Conservation (phyloP, 2,113 vertebrate genomes). For the Leptosomus discolor region DNA sequence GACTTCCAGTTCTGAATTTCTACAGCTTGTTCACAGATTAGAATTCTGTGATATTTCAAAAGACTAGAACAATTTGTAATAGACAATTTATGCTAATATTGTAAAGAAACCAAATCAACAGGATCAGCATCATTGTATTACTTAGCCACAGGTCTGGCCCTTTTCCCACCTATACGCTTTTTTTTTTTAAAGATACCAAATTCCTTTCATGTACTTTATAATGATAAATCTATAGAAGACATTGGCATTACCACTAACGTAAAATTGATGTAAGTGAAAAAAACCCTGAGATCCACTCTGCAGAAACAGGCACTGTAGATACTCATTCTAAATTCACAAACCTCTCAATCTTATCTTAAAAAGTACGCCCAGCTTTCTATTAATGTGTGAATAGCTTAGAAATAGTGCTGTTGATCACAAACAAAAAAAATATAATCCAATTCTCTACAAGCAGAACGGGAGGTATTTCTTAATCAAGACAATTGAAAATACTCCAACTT, state of each 20-base stretch:
- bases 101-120: not conserved
- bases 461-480: not conserved
- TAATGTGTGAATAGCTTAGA: not conserved
- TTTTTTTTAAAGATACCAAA: not conserved
- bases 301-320: not conserved
- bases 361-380: not conserved
- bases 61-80: not conserved
- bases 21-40: not conserved
- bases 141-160: not conserved
- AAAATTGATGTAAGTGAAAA: not conserved
- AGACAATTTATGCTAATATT: not conserved
- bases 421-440: not conserved
- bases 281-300: not conserved
- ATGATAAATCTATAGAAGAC: not conserved
- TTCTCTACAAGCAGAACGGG: not conserved
- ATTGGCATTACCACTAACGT: not conserved
- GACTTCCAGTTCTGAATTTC: not conserved
- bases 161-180: not conserved
- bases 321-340: not conserved
- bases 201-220: not conserved
- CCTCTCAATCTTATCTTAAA: not conserved
- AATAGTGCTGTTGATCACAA: not conserved
- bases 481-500: not conserved
- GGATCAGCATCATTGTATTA: not conserved
- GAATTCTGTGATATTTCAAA: not conserved